Base-by-base conservation (phyloP, 2,113 vertebrate species). In the Vanacampus margaritifer region DNA sequence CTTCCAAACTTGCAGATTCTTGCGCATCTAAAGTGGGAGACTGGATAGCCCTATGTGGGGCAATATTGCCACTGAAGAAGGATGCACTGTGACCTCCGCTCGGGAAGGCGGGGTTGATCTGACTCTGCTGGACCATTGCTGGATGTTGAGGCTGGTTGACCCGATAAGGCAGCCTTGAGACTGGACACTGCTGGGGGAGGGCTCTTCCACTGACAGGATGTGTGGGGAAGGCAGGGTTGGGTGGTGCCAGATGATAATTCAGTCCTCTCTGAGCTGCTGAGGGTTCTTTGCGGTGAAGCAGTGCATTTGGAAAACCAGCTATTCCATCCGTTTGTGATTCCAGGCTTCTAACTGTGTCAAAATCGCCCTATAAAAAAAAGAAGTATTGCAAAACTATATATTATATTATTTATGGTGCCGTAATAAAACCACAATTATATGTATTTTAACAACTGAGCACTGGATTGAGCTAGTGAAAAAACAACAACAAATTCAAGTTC, bases 281-380 rank as follows among this genome's bases (percentile, higher is more conserved):
- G 72, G 90, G 93, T 78, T 98, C 97, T 89, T 98, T 99, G 76
- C 96, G 94, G 37, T 95, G 94, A 76, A 96, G 95, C 80, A 96
- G 90, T 51, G 92, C 75, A 13, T 85, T 93, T 19, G 95, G 90
- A 84, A 94, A 97, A 72, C 88, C 91, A 74, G 86, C 90, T 32
- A 93, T 53, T 12, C 86, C 65, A 17, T 93, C 89, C 5, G 79
- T 48, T 64, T 96, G 94, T 0, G 93, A 90, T 75, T 99, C 97
- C 0, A 95, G 93, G 86, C 92, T 94, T 88, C 95, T 93, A 72
- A 91, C 84, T 21, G 91, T 85, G 77, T 99, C 96, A 77, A 94
- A 83, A 72, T 98, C 96, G 71, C 90, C 93, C 96, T 98, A 62
- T n/a, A 80, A 78, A 1, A 16, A 48, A 1, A 73, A 73, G 45